Evolutionary conservation across 2,113 vertebrate genomes (phyloP), one percentile per base, ranked within the genome.

Genomic region (Pluvialis apricaria): DNA sequence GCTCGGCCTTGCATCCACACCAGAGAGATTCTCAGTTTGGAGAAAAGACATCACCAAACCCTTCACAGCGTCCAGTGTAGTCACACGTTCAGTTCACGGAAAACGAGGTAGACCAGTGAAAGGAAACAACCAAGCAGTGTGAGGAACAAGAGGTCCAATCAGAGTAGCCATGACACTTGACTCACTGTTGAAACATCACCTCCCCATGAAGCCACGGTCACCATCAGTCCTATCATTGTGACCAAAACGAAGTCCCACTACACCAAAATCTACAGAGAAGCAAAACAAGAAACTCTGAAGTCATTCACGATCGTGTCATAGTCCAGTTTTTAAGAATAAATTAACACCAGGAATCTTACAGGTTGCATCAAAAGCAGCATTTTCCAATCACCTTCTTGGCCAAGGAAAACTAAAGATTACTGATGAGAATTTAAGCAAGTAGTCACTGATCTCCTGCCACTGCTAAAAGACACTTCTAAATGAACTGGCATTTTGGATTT

Each of bases 91-190:
- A 71, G 83, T 55, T 64, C 47, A 65, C 44, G 81, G 57, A 75
- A 88, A 68, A 54, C 0, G 1, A 73, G 26, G 36, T 31, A 55
- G 11, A 15, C 8, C 40, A 79, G 44, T 4, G 8, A 72, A 68
- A 90, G 31, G 52, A 44, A 92, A 71, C 19, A 75, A 40, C 6
- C 9, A 13, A n/a, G 28, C 25, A 82, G 38, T 1, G 13, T 7
- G 45, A 75, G 32, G 65, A 90, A 51, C 19, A 70, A 45, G 45
- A 73, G 34, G 19, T 32, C 10, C 57, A 61, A 17, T 19, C 62
- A 44, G 32, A 68, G 22, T 3, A 71, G 60, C 13, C 65, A 81
- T 31, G 34, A 84, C 0, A 0, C 32, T 24, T 62, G 15, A n/a
- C 19, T 68, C 21, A 18, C 34, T 36, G 28, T 4, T 49, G 25